Conservation (phyloP, 2,113 vertebrate species). For the Delphinus delphis region DNA sequence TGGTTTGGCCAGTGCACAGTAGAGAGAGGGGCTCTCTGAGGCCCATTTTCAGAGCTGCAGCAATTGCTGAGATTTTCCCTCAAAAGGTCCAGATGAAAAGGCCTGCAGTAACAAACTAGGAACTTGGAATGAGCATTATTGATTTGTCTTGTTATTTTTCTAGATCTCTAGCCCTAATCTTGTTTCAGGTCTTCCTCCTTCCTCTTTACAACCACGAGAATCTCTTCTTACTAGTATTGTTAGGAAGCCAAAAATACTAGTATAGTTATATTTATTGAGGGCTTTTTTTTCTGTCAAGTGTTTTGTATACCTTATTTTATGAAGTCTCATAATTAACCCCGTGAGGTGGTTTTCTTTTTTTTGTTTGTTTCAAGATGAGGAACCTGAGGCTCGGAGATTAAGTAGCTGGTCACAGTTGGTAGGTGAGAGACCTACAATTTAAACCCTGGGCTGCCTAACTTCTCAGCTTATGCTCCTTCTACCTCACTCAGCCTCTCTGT, state of each 20-base stretch:
- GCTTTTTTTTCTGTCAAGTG: background rate
- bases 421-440: background rate
- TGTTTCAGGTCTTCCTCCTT: background rate
- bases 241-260: background rate
- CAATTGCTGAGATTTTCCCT: background rate
- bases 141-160: background rate
- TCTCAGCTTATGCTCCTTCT: background rate
- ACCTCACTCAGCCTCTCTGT: background rate
- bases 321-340: background rate
- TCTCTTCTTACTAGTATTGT: background rate
- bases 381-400: background rate
- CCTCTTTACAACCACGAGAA: background rate
- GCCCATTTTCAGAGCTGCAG: background rate
- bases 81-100: background rate
- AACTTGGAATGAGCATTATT: background rate
- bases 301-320: conserved; percentile 5
- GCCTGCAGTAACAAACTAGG: background rate
- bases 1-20: background rate
- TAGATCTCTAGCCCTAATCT: background rate
- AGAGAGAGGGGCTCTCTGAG: background rate
- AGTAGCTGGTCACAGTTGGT: background rate
- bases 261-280: background rate
- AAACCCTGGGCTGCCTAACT: background rate
- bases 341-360: background rate
- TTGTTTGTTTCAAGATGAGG: background rate